Evolutionary conservation across 2,888 invertebrate genomes (phyloP).

Genomic region (Oxyteleia sp.): DNA sequence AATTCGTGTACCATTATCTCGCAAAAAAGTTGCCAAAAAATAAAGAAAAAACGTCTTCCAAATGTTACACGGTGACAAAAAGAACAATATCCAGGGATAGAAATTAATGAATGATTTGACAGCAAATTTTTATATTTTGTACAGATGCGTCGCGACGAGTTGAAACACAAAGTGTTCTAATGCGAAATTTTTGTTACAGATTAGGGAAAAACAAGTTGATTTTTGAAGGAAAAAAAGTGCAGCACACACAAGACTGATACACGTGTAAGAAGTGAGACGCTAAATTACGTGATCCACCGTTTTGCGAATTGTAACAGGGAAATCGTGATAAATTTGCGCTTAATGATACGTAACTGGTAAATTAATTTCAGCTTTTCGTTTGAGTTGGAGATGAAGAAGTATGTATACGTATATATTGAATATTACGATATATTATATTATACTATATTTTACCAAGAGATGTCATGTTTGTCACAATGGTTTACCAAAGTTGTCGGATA

Average conservation of each 20-base stretch:
- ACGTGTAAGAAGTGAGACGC: slow-evolving; percentile 80
- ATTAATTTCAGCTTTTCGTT: background rate
- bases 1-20: no score
- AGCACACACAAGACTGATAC: slow-evolving; percentile 82
- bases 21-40: no score
- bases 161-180: slow-evolving; percentile 15
- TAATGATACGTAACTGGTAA: background rate
- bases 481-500: slow-evolving; percentile 8
- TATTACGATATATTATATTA: background rate
- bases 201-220: slow-evolving; percentile 1
- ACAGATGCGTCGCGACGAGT: background rate
- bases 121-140: slow-evolving; percentile 24
- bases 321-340: slow-evolving; percentile 18
- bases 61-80: slow-evolving; percentile 62
- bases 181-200: slow-evolving; percentile 36
- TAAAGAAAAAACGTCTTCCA: slow-evolving; percentile 78
- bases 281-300: slow-evolving; percentile 24
- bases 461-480: background rate
- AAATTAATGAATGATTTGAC: slow-evolving; percentile 29
- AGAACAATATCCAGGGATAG: slow-evolving; percentile 43
- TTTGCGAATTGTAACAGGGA: slow-evolving; percentile 1
- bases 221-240: slow-evolving; percentile 70
- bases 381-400: background rate
- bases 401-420: slow-evolving; percentile 6
- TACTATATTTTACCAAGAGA: background rate